Evolutionary conservation across 2,888 invertebrate species (phyloP).

Genomic region (Mechanitis messenoides): DNA sequence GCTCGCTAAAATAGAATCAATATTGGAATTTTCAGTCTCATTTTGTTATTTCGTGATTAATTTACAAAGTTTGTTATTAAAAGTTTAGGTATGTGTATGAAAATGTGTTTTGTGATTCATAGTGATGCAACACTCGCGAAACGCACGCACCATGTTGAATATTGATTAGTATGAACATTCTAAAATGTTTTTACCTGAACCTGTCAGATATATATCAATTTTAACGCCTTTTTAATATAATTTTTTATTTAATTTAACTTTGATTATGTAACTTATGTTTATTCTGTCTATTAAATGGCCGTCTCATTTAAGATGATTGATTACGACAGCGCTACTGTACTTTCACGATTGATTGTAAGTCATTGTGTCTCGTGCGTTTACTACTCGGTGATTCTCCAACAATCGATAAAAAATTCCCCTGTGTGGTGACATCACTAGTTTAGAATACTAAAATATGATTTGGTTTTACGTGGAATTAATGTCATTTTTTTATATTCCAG

Average conservation of each 20-base stretch:
- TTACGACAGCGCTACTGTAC: constrained; percentile 50
- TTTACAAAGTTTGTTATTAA: background rate
- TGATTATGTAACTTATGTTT: constrained; percentile 40
- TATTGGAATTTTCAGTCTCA: constrained; percentile 9
- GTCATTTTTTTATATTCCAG: constrained; percentile 33
- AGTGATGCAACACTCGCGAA: constrained; percentile 51
- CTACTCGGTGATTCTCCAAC: constrained; percentile 38
- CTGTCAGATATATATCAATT: background rate
- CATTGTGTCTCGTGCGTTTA: constrained; percentile 42
- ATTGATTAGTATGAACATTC: constrained; percentile 56
- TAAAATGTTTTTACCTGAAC: constrained; percentile 40
- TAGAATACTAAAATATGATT: constrained; percentile 49
- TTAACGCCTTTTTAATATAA: no score
- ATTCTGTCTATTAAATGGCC: constrained; percentile 48
- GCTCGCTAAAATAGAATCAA: constrained; percentile 13
- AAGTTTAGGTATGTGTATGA: background rate
- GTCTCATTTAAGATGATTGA: constrained; percentile 59
- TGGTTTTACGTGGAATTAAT: constrained; percentile 22
- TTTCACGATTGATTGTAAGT: constrained; percentile 48
- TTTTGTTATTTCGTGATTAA: background rate
- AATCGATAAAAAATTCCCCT: constrained; percentile 52
- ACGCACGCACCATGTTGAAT: constrained; percentile 49
- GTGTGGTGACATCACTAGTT: constrained; percentile 50
- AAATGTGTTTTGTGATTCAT: constrained; percentile 36
- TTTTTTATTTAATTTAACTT: no score